Conservation (phyloP, 2,113 vertebrate genomes). For the Cephalopterus ornatus region DNA sequence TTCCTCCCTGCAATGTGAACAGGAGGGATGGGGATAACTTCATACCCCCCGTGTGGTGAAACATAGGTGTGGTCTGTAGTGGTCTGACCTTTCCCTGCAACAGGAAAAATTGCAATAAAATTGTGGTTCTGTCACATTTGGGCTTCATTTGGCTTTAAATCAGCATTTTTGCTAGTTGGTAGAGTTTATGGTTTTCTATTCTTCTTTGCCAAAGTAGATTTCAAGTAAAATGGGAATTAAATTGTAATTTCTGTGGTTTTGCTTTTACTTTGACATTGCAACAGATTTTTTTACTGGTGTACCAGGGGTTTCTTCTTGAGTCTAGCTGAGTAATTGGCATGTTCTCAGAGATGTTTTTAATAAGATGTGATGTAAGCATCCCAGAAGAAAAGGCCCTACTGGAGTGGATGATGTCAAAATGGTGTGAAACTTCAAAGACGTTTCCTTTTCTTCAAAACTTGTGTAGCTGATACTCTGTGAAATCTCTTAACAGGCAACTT, state of each 20-base stretch:
- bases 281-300: background rate
- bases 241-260: accelerated
- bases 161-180: accelerated
- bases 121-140: accelerated
- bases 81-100: accelerated
- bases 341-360: background rate
- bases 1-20: accelerated
- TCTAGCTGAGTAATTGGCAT: background rate
- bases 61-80: accelerated
- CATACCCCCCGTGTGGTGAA: accelerated
- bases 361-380: background rate
- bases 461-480: background rate
- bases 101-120: accelerated
- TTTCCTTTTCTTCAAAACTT: background rate
- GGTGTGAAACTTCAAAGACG: background rate
- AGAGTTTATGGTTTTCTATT: background rate
- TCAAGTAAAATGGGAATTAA: background rate
- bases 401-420: background rate
- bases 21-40: accelerated
- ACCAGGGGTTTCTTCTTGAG: background rate
- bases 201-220: background rate
- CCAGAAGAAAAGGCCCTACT: background rate
- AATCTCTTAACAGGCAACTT: background rate
- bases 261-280: background rate
- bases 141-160: background rate